Evolutionary conservation across 2,888 invertebrate species (phyloP), one percentile per base, ranked within the genome.

Genomic region (Protonemura montana): DNA sequence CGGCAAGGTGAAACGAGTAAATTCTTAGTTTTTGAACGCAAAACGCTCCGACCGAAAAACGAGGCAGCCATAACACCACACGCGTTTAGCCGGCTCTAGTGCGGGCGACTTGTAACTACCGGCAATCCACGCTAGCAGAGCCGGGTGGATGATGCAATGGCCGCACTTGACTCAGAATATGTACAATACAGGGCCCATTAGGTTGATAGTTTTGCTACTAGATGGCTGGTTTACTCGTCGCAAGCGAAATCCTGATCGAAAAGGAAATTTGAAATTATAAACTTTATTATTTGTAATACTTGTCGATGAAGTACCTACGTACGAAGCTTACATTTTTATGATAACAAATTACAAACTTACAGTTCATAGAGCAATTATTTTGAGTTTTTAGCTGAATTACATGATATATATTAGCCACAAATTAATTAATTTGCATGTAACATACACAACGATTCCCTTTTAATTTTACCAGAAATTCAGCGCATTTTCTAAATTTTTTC

Each of bases 21-120:
- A 86, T 85, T 86, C 28, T 41, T 86, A 27, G 84, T 84, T 86
- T 30, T 77, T 85, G 80, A n/a, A 10, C 85, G 80, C 42, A 86
- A 27, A 80, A 86, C 78, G 30, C 84, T 76, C 41, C 86, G 77
- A 16, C 59, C 26, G 7, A 81, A 26, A 28, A 86, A 35, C n/a
- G 86, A 86, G 0, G 81, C 6, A 59, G 86, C 86, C 86, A 86
- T 86, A 76, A 76, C 85, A 76, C 76, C 26, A 59, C 59, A 59
- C 59, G 21, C 13, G 59, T 28, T 83, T 30, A 13, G 35, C 35
- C 83, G 83, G 83, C 59, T 41, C 59, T 21, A 35, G 83, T 83
- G 81, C 77, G 85, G 16, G 76, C 76, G 77, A 42, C 21, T 76
- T 35, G 42, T 30, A n/a, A 35, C 41, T 77, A 35, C 85, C 27